Evolutionary conservation across 2,797 vertebrate genomes (phyloP).

Genomic region (Falco biarmicus): DNA sequence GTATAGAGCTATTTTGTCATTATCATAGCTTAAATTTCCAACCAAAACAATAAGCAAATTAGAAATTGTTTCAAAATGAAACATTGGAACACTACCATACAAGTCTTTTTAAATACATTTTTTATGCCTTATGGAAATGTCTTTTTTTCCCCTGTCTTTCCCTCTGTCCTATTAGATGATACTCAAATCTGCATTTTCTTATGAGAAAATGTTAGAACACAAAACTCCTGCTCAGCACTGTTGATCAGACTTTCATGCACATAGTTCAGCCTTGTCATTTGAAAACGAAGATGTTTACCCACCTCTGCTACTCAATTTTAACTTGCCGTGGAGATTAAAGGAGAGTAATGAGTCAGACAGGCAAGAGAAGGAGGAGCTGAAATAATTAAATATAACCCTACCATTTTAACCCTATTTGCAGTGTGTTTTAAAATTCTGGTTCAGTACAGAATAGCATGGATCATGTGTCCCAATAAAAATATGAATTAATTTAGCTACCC

Average conservation of each 20-base stretch:
- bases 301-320: neutral
- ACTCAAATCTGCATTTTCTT: neutral
- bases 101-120: neutral
- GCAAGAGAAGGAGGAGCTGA: neutral
- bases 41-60: neutral
- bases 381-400: neutral
- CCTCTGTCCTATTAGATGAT: neutral
- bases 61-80: neutral
- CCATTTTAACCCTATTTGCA: neutral
- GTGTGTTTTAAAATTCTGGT: neutral
- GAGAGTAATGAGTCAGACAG: neutral
- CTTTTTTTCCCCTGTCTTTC: neutral
- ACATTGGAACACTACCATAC: accelerated
- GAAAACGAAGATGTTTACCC: neutral
- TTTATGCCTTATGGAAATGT: neutral
- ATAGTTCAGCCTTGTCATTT: neutral
- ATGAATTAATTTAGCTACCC: neutral
- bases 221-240: neutral
- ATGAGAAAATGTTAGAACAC: neutral
- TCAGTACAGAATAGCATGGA: neutral
- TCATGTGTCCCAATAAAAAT: neutral
- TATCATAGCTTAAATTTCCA: neutral
- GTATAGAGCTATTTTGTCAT: neutral
- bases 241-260: neutral
- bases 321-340: neutral